Evolutionary conservation across 2,113 vertebrate genomes (phyloP).

Genomic region (Melanocharis versteri): DNA sequence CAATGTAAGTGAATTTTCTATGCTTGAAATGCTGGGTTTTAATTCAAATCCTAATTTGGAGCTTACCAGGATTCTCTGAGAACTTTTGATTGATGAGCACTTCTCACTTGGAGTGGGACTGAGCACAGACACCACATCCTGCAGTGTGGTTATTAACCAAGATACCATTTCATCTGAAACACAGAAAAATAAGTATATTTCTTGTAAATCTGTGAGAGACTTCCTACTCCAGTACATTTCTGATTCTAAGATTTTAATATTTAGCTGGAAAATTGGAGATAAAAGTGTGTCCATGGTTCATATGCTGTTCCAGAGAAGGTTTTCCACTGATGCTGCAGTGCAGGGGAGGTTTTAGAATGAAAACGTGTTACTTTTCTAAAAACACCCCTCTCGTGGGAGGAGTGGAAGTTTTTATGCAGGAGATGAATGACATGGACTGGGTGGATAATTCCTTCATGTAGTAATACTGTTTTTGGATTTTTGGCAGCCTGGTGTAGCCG

Average conservation of each 20-base stretch:
- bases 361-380: neutral
- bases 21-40: neutral
- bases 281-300: neutral
- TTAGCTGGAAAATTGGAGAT: neutral
- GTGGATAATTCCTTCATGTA: neutral
- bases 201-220: neutral
- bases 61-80: neutral
- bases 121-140: neutral
- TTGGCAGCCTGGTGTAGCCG: neutral
- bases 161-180: neutral
- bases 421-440: neutral
- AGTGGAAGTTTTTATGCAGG: neutral
- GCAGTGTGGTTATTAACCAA: neutral
- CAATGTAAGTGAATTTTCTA: constrained; percentile 78
- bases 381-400: neutral
- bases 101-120: neutral
- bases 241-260: neutral
- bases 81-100: neutral
- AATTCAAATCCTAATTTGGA: neutral
- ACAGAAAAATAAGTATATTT: neutral
- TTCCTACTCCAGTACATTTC: neutral
- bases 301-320: neutral
- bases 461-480: neutral
- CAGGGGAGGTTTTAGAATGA: neutral
- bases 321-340: neutral